These are phyloP conservation scores for Centroberyx gerrardi DNA, from an alignment of 2,797 vertebrate species.

Conservation along the genomic window DNA sequence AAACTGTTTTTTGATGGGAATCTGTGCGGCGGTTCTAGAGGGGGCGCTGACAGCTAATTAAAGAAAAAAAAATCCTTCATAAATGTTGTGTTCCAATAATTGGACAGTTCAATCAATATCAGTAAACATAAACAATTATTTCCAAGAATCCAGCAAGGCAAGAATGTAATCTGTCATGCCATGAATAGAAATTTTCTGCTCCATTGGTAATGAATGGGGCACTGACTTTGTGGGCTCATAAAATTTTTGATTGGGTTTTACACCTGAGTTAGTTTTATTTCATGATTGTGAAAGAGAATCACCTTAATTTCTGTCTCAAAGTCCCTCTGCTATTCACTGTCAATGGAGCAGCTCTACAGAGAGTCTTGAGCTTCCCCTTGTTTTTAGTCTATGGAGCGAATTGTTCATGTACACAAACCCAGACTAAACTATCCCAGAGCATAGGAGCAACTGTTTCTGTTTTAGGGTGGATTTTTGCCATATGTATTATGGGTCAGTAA, in stretches of 20 bases:
- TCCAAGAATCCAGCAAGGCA: not conserved
- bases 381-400: too few relatives aligned
- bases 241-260: slow-evolving; percentile 39
- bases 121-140: slow-evolving; percentile 24
- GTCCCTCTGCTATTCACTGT: too few relatives aligned
- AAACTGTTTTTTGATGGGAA: not conserved
- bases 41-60: not conserved
- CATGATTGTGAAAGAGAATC: slow-evolving; percentile 28
- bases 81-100: not conserved
- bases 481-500: too few relatives aligned
- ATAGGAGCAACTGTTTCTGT: too few relatives aligned
- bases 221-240: slow-evolving; percentile 25
- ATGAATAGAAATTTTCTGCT: slow-evolving; percentile 55
- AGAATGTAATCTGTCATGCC: slow-evolving; percentile 40
- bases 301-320: not conserved
- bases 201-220: slow-evolving; percentile 16
- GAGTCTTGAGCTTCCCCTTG: too few relatives aligned
- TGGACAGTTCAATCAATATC: slow-evolving; percentile 30
- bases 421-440: too few relatives aligned
- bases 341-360: too few relatives aligned
- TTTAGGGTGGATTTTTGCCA: too few relatives aligned
- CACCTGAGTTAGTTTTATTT: slow-evolving; percentile 54
- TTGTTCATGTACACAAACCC: too few relatives aligned
- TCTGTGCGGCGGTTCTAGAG: not conserved
- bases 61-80: not conserved